phyloP scores from a whole-genome alignment of 2,888 invertebrate genomes.

The Philopedon plagiatum region DNA sequence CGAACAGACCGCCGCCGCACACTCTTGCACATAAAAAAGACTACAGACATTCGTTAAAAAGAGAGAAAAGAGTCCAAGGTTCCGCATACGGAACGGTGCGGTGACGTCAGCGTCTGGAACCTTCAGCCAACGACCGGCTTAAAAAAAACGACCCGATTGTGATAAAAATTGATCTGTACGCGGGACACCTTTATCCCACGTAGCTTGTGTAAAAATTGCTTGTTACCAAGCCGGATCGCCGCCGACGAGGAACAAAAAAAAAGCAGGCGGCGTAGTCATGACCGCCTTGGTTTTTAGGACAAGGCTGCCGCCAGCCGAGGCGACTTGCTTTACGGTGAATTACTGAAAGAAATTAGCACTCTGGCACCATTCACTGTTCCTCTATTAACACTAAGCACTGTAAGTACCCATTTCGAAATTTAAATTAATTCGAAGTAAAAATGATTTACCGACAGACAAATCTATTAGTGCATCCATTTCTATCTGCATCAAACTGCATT shows the following conservation, averaged over 20 bases:
- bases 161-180: conserved; percentile 41
- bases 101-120: conserved; percentile 65
- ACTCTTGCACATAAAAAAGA: conserved; percentile 6
- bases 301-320: conserved; percentile 46
- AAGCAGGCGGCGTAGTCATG: conserved; percentile 49
- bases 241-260: conserved; percentile 39
- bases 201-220: conserved; percentile 43
- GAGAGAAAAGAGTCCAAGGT: conserved; percentile 65
- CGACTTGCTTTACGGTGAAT: conserved; percentile 34
- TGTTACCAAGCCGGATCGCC: conserved; percentile 48
- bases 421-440: neutral
- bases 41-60: conserved; percentile 29
- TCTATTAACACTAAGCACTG: conserved; percentile 36
- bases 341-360: conserved; percentile 39
- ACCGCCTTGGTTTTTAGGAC: conserved; percentile 51
- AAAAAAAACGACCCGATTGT: conserved; percentile 42
- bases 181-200: conserved; percentile 51
- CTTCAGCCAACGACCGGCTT: conserved; percentile 53
- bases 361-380: conserved; percentile 39
- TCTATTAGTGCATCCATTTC: neutral
- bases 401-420: neutral
- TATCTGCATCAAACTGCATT: neutral
- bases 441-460: neutral
- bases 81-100: conserved; percentile 46
- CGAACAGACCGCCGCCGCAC: conserved; percentile 10